Base-by-base conservation (phyloP, 2,113 vertebrate genomes). In the Tenrec ecaudatus region DNA sequence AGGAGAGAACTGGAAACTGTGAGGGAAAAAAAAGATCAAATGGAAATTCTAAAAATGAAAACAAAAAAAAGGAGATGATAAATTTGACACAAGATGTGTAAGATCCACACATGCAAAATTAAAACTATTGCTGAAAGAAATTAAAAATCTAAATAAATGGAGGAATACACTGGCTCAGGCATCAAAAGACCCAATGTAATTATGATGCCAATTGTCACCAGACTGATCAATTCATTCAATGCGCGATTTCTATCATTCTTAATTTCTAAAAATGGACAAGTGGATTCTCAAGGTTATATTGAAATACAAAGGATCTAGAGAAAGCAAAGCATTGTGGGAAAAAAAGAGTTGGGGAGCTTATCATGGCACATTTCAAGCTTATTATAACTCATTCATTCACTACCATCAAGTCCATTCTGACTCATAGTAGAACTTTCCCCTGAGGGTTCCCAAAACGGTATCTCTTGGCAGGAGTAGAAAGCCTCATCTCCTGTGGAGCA, bases 11-110 rank as follows among this genome's bases (percentile, higher is more conserved):
- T 66, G 27, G 58, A 83, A 92, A 89, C 69, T 89, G 73, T 60
- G 43, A 81, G 81, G 79, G 88, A 89, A 78, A 84, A 82, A 91
- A 91, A 66, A 93, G 79, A 87, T 95, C 79, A 86, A 89, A 82
- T 86, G 47, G 73, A 90, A 88, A 92, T 94, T 89, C 88, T 94
- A 89, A 94, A 94, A 79, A 43, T 75, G 57, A 88, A 78, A 84
- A 66, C 5, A 23, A 62, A 62, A 62, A 60, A 62, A 88, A 57
- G 71, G 6, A 47, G 31, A 73, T 76, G 76, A 87, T 84, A 94
- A 73, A 93, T 84, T 76, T 92, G 85, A 95, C 75, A 92, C 66
- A 89, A 94, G 80, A 89, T 82, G 47, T 85, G 36, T 31, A 86
- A 93, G 69, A 71, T 68, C 12, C 27, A 60, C 83, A 77, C 76